Evolutionary conservation across 2,888 invertebrate genomes (phyloP).

Genomic region (Scaptomyza parva): DNA sequence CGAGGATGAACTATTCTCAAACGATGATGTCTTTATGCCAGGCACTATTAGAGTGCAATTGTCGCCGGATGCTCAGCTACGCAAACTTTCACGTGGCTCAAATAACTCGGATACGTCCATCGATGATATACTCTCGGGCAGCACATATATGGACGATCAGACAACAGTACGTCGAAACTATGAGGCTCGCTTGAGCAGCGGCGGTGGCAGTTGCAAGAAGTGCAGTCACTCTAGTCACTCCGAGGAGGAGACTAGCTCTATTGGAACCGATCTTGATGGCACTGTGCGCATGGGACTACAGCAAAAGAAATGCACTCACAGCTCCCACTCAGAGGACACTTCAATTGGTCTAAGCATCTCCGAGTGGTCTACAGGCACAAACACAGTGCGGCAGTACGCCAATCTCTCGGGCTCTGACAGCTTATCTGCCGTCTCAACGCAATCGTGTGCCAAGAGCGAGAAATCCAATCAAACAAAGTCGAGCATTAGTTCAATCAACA

Average conservation of each 20-base stretch:
- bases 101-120: slow-evolving; percentile 89
- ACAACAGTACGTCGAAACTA: slow-evolving; percentile 85
- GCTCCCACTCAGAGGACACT: slow-evolving; percentile 94
- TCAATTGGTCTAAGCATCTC: slow-evolving; percentile 94
- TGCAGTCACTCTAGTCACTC: slow-evolving; percentile 90
- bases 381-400: slow-evolving; percentile 92
- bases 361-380: slow-evolving; percentile 95
- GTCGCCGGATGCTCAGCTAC: slow-evolving; percentile 86
- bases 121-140: slow-evolving; percentile 86
- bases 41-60: slow-evolving; percentile 87
- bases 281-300: slow-evolving; percentile 92
- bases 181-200: slow-evolving; percentile 85
- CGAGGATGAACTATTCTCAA: slow-evolving; percentile 87
- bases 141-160: slow-evolving; percentile 87
- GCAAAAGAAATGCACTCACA: slow-evolving; percentile 92
- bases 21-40: slow-evolving; percentile 88
- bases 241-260: slow-evolving; percentile 90
- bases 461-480: slow-evolving; percentile 87
- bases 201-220: slow-evolving; percentile 86
- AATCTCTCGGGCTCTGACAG: slow-evolving; percentile 90
- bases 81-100: slow-evolving; percentile 85
- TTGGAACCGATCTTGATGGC: slow-evolving; percentile 92
- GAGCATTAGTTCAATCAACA: slow-evolving; percentile 87
- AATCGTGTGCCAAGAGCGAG: slow-evolving; percentile 87
- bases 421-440: slow-evolving; percentile 86